Percentiles rank a stretch among this genome's conserved stretches.
Conservation (phyloP, 2,888 invertebrate genomes). For the Pilophorus perplexus region DNA sequence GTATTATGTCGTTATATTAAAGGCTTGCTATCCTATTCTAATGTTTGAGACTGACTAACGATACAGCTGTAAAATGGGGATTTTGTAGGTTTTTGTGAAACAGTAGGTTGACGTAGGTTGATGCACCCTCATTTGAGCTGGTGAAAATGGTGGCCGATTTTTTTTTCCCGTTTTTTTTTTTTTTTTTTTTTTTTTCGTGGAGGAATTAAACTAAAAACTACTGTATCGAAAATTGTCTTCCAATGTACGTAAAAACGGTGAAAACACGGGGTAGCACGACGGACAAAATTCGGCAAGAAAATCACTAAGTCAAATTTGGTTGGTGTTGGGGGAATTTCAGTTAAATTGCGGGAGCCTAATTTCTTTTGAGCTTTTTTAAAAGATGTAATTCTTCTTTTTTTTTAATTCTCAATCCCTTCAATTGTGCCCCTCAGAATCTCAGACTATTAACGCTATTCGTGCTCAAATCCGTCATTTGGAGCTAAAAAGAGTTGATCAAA, state of each 20-base stretch:
- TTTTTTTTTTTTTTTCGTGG: background rate
- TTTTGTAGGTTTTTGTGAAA: slow-evolving; percentile 8
- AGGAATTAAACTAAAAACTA: background rate
- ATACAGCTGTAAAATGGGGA: slow-evolving; percentile 26
- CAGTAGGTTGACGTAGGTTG: background rate
- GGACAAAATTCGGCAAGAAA: too few species aligned
- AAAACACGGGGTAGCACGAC: slow-evolving; percentile 2
- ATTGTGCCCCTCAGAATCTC: too few species aligned
- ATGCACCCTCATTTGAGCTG: too few species aligned
- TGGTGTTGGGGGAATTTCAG: too few species aligned
- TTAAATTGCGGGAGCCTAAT: background rate
- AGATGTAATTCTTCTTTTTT: background rate
- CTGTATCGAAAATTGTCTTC: slow-evolving; percentile 13
- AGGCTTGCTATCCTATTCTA: slow-evolving; percentile 36
- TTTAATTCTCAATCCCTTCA: too few species aligned
- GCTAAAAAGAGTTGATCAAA: too few species aligned
- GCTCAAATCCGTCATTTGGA: too few species aligned
- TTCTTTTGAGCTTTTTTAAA: background rate
- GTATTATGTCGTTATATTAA: too few species aligned
- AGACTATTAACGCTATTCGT: too few species aligned
- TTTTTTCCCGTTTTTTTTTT: too few species aligned
- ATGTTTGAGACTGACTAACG: slow-evolving; percentile 41
- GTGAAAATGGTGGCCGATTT: too few species aligned
- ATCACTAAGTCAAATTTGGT: too few species aligned
- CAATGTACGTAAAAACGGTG: slow-evolving; percentile 15